Conservation (phyloP, 2,888 invertebrate genomes). For the Halictus ligatus region DNA sequence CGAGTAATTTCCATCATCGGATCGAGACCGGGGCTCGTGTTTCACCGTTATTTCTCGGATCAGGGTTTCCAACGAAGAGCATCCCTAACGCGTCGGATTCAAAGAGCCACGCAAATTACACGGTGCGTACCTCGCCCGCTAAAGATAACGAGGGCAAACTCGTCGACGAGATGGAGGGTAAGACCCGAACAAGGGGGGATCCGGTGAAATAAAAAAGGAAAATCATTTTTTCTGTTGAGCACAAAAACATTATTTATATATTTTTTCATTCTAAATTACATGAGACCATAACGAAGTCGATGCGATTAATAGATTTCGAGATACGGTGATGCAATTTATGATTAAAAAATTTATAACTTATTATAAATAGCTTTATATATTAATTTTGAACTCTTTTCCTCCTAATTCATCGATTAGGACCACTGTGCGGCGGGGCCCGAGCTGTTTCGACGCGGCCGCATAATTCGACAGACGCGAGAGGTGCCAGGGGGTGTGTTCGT, state of each 20-base stretch:
- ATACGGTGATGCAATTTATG: too few relatives aligned
- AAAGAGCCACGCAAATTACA: conserved; percentile 19
- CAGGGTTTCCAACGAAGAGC: neutral
- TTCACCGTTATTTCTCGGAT: conserved; percentile 3
- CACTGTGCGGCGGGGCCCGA: neutral
- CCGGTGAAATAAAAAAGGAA: conserved; percentile 1
- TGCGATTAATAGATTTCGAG: too few relatives aligned
- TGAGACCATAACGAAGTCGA: too few relatives aligned
- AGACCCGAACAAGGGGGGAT: conserved; percentile 19
- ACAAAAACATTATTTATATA: too few relatives aligned
- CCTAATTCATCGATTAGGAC: too few relatives aligned
- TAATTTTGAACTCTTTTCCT: too few relatives aligned
- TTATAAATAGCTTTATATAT: too few relatives aligned
- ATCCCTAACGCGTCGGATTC: conserved; percentile 11
- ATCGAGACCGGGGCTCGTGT: neutral
- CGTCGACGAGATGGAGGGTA: conserved; percentile 15
- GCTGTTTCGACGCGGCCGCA: conserved; percentile 15
- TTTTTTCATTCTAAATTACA: too few relatives aligned
- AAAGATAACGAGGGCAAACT: conserved; percentile 33
- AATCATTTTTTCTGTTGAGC: too few relatives aligned
- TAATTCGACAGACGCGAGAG: conserved; percentile 56
- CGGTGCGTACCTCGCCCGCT: neutral
- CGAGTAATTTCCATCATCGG: conserved; percentile 11
- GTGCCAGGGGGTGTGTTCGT: conserved; percentile 43
- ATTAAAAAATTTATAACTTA: too few relatives aligned